A percentile compares a stretch with the other conserved stretches of the same genome.
These are phyloP conservation scores for Crioceris asparagi DNA, from an alignment of 2,888 invertebrate species.

Conservation along the genomic window DNA sequence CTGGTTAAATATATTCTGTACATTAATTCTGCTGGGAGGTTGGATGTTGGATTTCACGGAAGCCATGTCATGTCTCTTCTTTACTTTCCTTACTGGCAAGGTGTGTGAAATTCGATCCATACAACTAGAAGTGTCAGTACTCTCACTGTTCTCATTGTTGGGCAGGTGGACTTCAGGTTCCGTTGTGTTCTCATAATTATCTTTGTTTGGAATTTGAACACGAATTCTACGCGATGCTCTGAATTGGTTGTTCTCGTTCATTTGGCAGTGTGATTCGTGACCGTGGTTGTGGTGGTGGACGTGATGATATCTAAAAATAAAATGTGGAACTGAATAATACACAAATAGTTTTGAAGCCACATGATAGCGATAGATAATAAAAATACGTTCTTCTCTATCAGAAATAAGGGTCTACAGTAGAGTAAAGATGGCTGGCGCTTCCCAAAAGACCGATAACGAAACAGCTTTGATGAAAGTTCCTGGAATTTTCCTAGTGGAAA, in stretches of 20 bases:
- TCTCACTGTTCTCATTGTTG: slow-evolving; percentile 38
- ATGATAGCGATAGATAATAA: no score
- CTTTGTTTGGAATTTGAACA: slow-evolving; percentile 34
- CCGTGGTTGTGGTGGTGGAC: slow-evolving; percentile 35
- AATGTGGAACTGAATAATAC: not conserved
- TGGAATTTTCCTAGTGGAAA: no score
- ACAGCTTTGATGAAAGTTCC: no score
- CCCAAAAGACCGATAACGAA: no score
- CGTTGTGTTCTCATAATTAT: slow-evolving; percentile 46
- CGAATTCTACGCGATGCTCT: slow-evolving; percentile 29
- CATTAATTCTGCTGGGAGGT: slow-evolving; percentile 33
- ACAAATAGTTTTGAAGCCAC: not conserved
- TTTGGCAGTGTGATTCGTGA: slow-evolving; percentile 37
- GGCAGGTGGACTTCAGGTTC: slow-evolving; percentile 28
- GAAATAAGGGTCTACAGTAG: no score
- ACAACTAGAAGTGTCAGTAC: slow-evolving; percentile 38
- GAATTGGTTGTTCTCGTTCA: slow-evolving; percentile 26
- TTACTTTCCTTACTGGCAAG: slow-evolving; percentile 45
- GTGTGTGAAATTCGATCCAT: slow-evolving; percentile 42
- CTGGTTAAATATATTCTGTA: slow-evolving; percentile 38
- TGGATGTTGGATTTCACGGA: slow-evolving; percentile 37
- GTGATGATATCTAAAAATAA: slow-evolving; percentile 30
- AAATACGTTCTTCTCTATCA: no score
- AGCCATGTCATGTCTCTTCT: slow-evolving; percentile 42
- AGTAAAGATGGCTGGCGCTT: no score